phyloP scores from a whole-genome alignment of 2,113 vertebrate genomes.

The Boleophthalmus pectinirostris region DNA sequence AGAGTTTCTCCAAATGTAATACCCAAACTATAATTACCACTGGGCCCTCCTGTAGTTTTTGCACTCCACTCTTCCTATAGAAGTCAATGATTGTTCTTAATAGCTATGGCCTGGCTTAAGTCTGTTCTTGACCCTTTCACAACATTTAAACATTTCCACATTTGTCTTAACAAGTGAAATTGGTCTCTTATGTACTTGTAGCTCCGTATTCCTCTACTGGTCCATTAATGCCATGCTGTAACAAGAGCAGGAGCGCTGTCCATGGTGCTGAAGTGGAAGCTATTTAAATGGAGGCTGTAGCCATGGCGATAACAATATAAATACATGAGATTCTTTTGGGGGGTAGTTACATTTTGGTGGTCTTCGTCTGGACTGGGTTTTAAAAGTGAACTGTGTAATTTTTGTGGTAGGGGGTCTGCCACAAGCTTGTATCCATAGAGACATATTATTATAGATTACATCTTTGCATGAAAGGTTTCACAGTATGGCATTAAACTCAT shows the following conservation, averaged over 20 bases:
- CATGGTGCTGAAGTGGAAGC: slow-evolving; percentile 62
- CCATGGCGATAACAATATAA: slow-evolving; percentile 18
- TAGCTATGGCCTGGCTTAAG: background rate
- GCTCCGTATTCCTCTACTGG: slow-evolving; percentile 36
- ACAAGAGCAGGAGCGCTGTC: slow-evolving; percentile 54
- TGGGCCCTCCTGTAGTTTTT: background rate
- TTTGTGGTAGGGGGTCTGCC: too few relatives aligned
- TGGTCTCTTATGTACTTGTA: slow-evolving; percentile 56
- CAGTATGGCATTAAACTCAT: too few relatives aligned
- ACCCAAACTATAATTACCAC: background rate
- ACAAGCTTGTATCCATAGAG: too few relatives aligned
- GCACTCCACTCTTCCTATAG: background rate
- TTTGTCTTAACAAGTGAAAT: slow-evolving; percentile 60
- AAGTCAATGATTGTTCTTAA: background rate
- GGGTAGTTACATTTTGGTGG: too few relatives aligned
- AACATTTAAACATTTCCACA: slow-evolving; percentile 44
- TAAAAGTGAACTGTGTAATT: too few relatives aligned
- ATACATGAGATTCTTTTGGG: background rate
- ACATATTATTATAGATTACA: too few relatives aligned
- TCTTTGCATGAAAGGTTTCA: too few relatives aligned
- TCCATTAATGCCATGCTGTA: slow-evolving; percentile 51
- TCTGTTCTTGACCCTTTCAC: slow-evolving; percentile 27
- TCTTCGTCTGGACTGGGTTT: too few relatives aligned
- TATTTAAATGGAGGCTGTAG: slow-evolving; percentile 33
- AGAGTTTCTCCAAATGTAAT: background rate